A percentile compares a stretch with the other conserved stretches of the same genome.
These are phyloP conservation scores for Simalia tracyae DNA, from an alignment of 2,797 vertebrate species.

Conservation along the genomic window DNA sequence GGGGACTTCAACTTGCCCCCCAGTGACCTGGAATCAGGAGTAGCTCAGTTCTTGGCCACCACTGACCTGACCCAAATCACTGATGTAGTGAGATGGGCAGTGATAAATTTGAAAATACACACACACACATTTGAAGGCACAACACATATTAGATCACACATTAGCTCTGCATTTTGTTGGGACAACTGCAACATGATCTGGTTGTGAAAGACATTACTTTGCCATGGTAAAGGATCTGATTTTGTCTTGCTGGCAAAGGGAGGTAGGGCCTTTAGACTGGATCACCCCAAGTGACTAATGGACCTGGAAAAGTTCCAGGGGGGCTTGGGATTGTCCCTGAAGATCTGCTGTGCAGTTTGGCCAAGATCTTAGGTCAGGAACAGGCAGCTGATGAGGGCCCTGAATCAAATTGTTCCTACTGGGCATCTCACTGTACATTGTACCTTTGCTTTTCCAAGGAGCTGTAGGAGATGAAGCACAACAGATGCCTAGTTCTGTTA, in stretches of 20 bases:
- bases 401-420: not conserved
- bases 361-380: not conserved
- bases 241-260: not conserved
- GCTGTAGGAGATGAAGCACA: not conserved
- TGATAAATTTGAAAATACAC: too few species aligned
- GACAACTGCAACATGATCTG: not conserved
- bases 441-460: not conserved
- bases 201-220: not conserved
- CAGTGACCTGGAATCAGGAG: not conserved
- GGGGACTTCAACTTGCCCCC: not conserved
- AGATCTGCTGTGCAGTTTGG: not conserved
- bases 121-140: not conserved
- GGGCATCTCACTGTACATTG: not conserved
- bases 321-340: not conserved
- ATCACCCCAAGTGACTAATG: not conserved
- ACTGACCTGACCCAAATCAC: not conserved
- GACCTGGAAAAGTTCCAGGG: not conserved
- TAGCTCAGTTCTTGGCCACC: not conserved
- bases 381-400: not conserved
- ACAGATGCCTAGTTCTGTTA: not conserved
- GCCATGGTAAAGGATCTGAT: not conserved
- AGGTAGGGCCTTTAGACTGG: not conserved
- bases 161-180: not conserved
- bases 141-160: not conserved
- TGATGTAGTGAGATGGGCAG: too few species aligned